Percentiles rank a stretch among this genome's conserved stretches.
Conservation (phyloP, 2,888 invertebrate species). For the Copidosoma aretas region DNA sequence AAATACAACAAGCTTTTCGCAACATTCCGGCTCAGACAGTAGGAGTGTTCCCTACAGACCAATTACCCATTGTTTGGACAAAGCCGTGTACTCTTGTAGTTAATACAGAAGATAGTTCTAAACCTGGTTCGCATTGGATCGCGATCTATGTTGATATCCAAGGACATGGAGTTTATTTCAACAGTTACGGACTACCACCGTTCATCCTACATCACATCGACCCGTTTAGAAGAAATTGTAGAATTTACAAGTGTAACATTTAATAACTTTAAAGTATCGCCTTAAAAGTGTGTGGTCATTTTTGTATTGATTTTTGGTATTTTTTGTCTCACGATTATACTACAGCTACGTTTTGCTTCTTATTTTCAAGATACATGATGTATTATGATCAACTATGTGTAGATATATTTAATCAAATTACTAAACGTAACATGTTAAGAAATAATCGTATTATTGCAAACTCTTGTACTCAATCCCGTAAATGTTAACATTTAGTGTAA, state of each 20-base stretch:
- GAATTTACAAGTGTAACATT: background rate
- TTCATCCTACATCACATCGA: background rate
- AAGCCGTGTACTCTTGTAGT: background rate
- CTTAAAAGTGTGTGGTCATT: background rate
- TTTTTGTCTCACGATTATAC: background rate
- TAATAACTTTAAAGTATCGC: background rate
- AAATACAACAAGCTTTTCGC: background rate
- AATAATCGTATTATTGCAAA: no score
- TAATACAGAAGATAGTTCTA: background rate
- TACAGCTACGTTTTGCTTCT: no score
- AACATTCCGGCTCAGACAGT: background rate
- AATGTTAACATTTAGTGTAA: no score
- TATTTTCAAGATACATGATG: no score
- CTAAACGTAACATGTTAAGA: no score
- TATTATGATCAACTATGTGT: no score
- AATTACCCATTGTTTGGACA: background rate
- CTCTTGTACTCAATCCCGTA: no score
- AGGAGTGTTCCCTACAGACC: background rate
- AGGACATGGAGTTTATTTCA: background rate
- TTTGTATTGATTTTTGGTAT: background rate
- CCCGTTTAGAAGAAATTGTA: background rate
- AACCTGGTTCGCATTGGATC: background rate
- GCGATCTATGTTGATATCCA: background rate
- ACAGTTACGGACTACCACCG: background rate
- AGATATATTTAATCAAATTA: no score